Conservation (phyloP, 1,140 invertebrate species). For the Pollicipes pollicipes region DNA sequence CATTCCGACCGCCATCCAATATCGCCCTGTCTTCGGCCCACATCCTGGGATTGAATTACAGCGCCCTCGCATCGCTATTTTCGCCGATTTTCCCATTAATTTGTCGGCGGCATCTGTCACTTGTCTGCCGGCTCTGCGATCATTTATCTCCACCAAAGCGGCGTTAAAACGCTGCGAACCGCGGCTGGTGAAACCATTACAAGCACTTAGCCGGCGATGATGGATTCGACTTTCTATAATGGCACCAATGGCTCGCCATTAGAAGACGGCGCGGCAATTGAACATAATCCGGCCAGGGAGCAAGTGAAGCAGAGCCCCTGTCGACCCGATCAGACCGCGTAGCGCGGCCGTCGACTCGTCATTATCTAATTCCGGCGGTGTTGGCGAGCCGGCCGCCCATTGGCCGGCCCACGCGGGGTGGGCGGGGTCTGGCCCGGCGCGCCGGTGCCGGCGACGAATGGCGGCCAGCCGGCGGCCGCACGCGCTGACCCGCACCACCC, state of each 20-base stretch:
- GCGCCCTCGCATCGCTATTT: neutral
- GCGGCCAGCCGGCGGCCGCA: too few relatives aligned
- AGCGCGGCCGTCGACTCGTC: neutral
- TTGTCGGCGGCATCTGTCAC: neutral
- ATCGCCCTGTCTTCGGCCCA: neutral
- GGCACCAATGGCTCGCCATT: neutral
- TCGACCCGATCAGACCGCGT: neutral
- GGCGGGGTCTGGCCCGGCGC: too few relatives aligned
- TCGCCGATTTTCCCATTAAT: neutral
- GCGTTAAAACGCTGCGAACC: neutral
- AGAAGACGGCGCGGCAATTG: neutral
- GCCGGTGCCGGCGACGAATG: neutral
- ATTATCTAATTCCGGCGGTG: neutral
- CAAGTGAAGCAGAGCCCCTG: neutral
- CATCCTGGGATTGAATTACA: neutral
- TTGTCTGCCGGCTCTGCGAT: neutral
- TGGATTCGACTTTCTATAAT: neutral
- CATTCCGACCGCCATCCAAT: neutral
- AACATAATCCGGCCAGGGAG: neutral
- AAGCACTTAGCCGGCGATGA: conserved; percentile 1
- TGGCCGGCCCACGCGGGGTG: neutral
- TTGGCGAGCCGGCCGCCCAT: neutral
- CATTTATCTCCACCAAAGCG: neutral
- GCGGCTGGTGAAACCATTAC: neutral
- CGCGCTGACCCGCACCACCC: conserved; percentile 1